Evolutionary conservation across 2,113 vertebrate species (phyloP).

Genomic region (Xiphorhynchus elegans): DNA sequence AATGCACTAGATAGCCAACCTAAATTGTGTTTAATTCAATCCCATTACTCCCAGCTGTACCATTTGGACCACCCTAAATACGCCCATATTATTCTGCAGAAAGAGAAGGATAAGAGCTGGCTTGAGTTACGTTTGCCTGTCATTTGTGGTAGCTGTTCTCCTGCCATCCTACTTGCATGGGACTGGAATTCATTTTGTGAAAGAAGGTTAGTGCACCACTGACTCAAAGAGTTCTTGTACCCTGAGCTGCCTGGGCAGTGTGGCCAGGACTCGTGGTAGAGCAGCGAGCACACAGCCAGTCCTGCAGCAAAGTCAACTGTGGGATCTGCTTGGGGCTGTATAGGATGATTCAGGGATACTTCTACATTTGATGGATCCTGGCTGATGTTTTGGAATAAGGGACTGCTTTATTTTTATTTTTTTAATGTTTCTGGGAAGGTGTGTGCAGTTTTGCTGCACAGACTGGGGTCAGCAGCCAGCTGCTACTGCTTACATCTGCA

Average conservation of each 20-base stretch:
- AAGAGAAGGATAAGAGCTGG: constrained; percentile 40
- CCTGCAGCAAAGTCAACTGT: constrained; percentile 25
- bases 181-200: constrained; percentile 15
- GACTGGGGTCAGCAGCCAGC: constrained; percentile 44
- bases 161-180: constrained; percentile 25
- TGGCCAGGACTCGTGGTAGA: background rate
- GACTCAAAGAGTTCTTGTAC: constrained; percentile 52
- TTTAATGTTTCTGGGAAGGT: constrained; percentile 49
- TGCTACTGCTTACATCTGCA: constrained; percentile 39
- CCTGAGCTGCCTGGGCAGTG: background rate
- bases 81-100: background rate
- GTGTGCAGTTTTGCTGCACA: constrained; percentile 24
- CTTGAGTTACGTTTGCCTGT: constrained; percentile 52
- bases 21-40: constrained; percentile 57
- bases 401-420: background rate
- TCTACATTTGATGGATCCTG: constrained; percentile 52
- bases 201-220: constrained; percentile 37
- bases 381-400: constrained; percentile 37
- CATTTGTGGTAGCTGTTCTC: constrained; percentile 56
- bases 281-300: background rate
- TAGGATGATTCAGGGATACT: constrained; percentile 45
- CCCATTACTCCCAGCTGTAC: constrained; percentile 62
- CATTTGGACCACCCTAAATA: constrained; percentile 62
- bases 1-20: constrained; percentile 44
- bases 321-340: background rate